Base-by-base conservation (phyloP, 2,888 invertebrate genomes). In the Unio pictorum region DNA sequence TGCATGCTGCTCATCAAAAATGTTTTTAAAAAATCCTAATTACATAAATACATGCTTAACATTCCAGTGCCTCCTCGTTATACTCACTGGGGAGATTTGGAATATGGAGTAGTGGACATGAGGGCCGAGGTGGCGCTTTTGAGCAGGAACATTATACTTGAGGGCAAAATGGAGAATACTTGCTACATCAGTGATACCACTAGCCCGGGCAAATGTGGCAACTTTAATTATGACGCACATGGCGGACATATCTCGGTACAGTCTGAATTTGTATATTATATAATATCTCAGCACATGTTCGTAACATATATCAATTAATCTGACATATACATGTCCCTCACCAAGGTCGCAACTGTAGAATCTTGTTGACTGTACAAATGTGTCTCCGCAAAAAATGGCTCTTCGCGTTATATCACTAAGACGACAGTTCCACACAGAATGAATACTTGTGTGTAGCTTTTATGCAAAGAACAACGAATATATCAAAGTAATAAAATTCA, bases 181-280 rank as follows among this genome's bases (percentile, higher is more conserved):
- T 80, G 80, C 66, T 78, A 76, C 59, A 54, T 23, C 15, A 58
- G 65, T 45, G 70, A 69, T 68, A 81, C 80, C 64, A 71, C 72
- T 7, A 78, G 78, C 72, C 79, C 79, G 58, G 68, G 66, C 26
- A 72, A 74, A 64, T 81, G 81, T 67, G 58, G 72, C 1, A 61
- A 66, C 28, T 78, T 74, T 55, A 60, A 66, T 11, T 56, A 70
- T 30, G 84, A 84, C 71, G 82, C 79, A 15, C 83, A 83, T 67
- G 86, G 86, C 11, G 86, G 82, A 28, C 84, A 83, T 55, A 74
- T 79, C 4, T 83, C 76, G 78, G 85, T 85, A 62, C 59, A 57
- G 17, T 2, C 20, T 34, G 2, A 56, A 62, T 26, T 45, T 4
- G 4, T 34, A 34, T 34, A 34, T 34, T 0, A 28, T 34, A 34